Evolutionary conservation across 2,888 invertebrate genomes (phyloP).

Genomic region (Pollenia griseotomentosa): DNA sequence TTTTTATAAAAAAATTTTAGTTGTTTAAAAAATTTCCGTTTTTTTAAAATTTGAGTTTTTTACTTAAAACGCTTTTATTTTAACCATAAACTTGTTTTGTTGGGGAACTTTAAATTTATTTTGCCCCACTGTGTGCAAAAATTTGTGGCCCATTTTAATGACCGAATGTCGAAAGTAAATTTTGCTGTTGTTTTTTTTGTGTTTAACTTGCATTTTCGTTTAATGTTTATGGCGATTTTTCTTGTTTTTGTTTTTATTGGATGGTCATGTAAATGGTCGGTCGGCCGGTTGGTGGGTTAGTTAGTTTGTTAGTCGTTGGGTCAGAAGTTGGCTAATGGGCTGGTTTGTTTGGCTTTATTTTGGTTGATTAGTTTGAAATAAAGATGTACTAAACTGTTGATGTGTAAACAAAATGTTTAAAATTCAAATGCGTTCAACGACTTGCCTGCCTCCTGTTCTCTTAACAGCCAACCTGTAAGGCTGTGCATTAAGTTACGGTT

Average conservation of each 20-base stretch:
- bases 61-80: too few species aligned
- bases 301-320: not conserved
- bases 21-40: too few species aligned
- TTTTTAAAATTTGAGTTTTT: too few species aligned
- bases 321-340: not conserved
- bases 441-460: slow-evolving; percentile 48
- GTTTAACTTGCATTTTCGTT: slow-evolving; percentile 2
- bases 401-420: slow-evolving; percentile 63
- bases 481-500: not conserved
- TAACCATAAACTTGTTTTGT: too few species aligned
- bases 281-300: not conserved
- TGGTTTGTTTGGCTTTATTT: slow-evolving; percentile 27
- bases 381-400: slow-evolving; percentile 51
- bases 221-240: slow-evolving; percentile 17
- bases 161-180: slow-evolving; percentile 18
- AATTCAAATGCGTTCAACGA: slow-evolving; percentile 68
- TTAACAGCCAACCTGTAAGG: not conserved
- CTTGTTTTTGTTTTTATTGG: not conserved
- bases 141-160: not conserved
- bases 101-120: too few species aligned
- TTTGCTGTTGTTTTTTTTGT: slow-evolving; percentile 6
- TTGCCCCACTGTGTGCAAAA: not conserved
- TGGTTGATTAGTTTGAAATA: slow-evolving; percentile 37
- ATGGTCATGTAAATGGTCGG: not conserved
- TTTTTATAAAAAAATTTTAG: too few species aligned